Evolutionary conservation across 2,888 invertebrate genomes (phyloP).

Genomic region (Strigamia crassipes): DNA sequence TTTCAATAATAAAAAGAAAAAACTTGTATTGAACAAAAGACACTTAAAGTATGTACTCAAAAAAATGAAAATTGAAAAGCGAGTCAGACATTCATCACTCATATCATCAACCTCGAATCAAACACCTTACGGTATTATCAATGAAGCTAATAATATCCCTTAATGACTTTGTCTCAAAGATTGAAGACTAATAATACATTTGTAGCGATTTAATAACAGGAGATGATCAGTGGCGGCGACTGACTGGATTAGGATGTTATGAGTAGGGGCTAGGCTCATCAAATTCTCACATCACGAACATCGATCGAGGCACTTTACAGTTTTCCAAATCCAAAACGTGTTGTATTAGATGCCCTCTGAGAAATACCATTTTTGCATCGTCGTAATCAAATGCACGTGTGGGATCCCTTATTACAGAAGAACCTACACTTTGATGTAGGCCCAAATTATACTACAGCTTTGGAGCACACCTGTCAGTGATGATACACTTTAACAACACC

Average conservation of each 20-base stretch:
- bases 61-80: not conserved
- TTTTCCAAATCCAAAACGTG: not conserved
- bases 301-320: constrained; percentile 27
- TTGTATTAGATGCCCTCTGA: constrained; percentile 18
- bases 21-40: not conserved
- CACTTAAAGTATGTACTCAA: not conserved
- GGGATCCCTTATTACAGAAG: not conserved
- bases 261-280: constrained; percentile 27
- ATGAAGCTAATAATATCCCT: constrained; percentile 23
- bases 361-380: constrained; percentile 18
- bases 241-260: constrained; percentile 27
- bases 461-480: constrained; percentile 14
- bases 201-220: constrained; percentile 31
- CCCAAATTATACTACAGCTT: not conserved
- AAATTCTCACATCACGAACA: constrained; percentile 20
- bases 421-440: constrained; percentile 34
- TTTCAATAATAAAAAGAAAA: no score
- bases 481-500: not conserved
- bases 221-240: constrained; percentile 31
- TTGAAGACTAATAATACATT: constrained; percentile 34
- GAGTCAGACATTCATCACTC: constrained; percentile 24
- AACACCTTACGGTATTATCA: not conserved
- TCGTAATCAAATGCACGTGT: constrained; percentile 23
- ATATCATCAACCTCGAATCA: constrained; percentile 10
- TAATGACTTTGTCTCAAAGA: constrained; percentile 27